Evolutionary conservation across 2,113 vertebrate species (phyloP), one percentile per base, ranked within the genome.

Genomic region (Bambusicola thoracicus): DNA sequence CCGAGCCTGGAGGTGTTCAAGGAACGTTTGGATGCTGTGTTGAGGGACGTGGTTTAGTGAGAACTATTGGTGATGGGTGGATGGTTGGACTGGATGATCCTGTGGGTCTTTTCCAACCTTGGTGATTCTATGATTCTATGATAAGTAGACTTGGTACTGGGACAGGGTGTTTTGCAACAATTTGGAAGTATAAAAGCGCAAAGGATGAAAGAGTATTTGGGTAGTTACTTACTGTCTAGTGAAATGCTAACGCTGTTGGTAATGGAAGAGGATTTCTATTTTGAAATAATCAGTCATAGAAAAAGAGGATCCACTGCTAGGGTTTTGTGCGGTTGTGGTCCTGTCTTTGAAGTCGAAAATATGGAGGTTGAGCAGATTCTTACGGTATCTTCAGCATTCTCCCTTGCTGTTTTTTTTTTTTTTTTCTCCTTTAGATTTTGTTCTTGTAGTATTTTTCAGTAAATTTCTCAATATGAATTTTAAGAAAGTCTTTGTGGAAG

Each of bases 401-500:
- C 14, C 16, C 17, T 89, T 85, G n/a, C 34, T 32, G 44, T 10
- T 38, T 41, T 4, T 38, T 34, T 10, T n/a, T 14, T 9, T n/a
- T 48, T 24, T 44, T 15, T n/a, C n/a, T n/a, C n/a, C n/a, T 12
- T 46, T 38, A 70, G 13, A 27, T 16, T 63, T 6, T 2, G 14
- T 4, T 1, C 20, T 4, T 5, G 46, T 62, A 53, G 7, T 66
- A 51, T 92, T 95, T 96, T 92, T 92, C 56, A 95, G 25, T 70
- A 5, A 59, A 76, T 94, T 95, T 38, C 51, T 85, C 40, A 25
- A 55, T 65, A 67, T 20, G 11, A 58, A 58, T 75, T 69, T 29
- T 77, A 73, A 41, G 43, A 81, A 70, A 88, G 30, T n/a, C 34
- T 91, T 51, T 74, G 75, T 76, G 68, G 77, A 95, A 97, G 94